phyloP scores from a whole-genome alignment of 1,140 invertebrate genomes.

The Mercenaria mercenaria region DNA sequence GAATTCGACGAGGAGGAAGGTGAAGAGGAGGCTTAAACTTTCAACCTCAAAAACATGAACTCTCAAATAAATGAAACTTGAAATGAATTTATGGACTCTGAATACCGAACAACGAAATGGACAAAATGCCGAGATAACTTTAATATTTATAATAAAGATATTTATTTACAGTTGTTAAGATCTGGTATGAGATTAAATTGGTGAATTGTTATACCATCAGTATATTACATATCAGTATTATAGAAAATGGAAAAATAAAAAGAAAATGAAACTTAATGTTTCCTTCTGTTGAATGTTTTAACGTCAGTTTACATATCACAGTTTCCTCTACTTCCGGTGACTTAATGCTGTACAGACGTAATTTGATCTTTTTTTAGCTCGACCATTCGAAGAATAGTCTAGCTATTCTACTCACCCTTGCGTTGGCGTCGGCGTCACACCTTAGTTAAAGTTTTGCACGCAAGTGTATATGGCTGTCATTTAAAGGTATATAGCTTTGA shows the following conservation, averaged over 20 bases:
- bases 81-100: background rate
- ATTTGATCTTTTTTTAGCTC: too few relatives aligned
- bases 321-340: too few relatives aligned
- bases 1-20: conserved; percentile 88
- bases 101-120: background rate
- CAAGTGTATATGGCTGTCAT: too few relatives aligned
- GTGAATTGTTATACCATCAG: background rate
- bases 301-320: too few relatives aligned
- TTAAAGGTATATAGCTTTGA: too few relatives aligned
- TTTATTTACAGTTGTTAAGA: conserved; percentile 4
- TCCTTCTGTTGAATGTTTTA: too few relatives aligned
- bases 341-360: too few relatives aligned
- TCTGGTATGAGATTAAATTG: background rate
- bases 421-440: too few relatives aligned
- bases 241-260: background rate
- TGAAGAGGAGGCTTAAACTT: conserved; percentile 6
- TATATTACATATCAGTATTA: conserved; percentile 8
- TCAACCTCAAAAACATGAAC: background rate
- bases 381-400: too few relatives aligned
- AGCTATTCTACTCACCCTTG: too few relatives aligned
- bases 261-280: background rate
- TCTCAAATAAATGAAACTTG: background rate
- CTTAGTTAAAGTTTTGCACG: too few relatives aligned
- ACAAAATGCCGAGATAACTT: background rate
- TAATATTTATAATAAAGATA: background rate